Evolutionary conservation across 2,797 vertebrate genomes (phyloP).

Genomic region (Pseudomugil tenellus): DNA sequence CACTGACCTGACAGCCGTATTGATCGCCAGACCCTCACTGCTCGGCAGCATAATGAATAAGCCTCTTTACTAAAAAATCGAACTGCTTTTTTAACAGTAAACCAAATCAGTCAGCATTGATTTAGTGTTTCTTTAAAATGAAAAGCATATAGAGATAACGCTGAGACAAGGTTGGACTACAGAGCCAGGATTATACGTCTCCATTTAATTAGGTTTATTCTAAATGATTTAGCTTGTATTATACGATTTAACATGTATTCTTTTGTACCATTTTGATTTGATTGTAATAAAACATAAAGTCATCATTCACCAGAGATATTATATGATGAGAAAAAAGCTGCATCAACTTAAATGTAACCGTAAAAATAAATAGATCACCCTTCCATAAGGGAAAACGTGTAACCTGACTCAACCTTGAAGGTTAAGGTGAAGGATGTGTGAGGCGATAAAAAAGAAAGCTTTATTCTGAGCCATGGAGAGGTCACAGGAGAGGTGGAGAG

Average conservation of each 20-base stretch:
- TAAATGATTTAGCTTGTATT: background rate
- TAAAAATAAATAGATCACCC: background rate
- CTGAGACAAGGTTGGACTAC: background rate
- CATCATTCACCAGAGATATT: background rate
- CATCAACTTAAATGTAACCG: background rate
- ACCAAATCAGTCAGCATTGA: background rate
- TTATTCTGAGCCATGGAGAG: slow-evolving; percentile 14
- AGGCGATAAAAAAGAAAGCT: slow-evolving; percentile 8
- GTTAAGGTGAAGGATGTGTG: background rate
- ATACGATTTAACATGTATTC: too few relatives aligned
- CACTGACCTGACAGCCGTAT: background rate
- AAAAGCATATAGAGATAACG: background rate
- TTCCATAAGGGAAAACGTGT: background rate
- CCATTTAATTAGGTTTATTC: background rate
- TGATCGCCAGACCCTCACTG: background rate
- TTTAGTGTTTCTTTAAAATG: background rate
- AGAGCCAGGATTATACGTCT: background rate
- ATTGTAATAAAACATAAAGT: background rate
- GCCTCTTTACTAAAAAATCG: background rate
- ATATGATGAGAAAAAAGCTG: background rate
- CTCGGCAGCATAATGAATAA: slow-evolving; percentile 1
- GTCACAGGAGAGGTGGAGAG: slow-evolving; percentile 12
- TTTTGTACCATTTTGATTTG: background rate
- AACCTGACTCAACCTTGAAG: background rate
- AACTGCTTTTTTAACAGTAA: background rate